Base-by-base conservation (phyloP, 2,888 invertebrate species). In the Palloptera scutellata region DNA sequence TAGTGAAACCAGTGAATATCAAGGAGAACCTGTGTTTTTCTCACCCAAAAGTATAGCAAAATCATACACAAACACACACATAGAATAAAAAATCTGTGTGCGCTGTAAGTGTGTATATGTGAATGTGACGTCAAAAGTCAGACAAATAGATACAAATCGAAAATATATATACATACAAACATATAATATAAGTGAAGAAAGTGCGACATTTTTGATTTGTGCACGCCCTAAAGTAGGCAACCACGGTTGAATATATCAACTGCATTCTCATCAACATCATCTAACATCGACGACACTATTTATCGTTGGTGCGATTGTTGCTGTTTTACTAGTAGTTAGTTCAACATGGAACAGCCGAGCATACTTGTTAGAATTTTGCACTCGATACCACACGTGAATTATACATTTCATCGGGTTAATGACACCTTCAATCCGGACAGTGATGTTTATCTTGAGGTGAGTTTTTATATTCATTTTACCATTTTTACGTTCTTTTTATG, bases 381-480 rank as follows among this genome's bases (percentile, higher is more conserved):
- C 87, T 88, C 90, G 81, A 88, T 96, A 87, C 96, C 96, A 77
- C 96, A 96, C 87, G 89, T 96, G 86, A 95, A 96, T 86, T 93
- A 95, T 82, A 92, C 93, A 79, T 91, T 96, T 83, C 92, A 93
- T 83, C 89, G 90, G 80, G 94, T 96, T 86, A 95, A 96, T 87
- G 92, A 92, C 84, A 94, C 95, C 76, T 97, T 97, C 87, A 92
- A 94, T 84, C 95, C 95, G 69, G 90, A 92, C 81, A 94, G 94
- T 79, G 91, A 93, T 79, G 90, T 93, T 79, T 97, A 97, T 87
- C 88, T 94, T 77, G 96, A 97, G 92, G 94, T 94, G 85, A 86
- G 87, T 80, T 67, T 66, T 66, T 66, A 48, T 42, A 11, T 54
- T 15, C 4, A 53, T 45, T 53, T 53, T 15, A 17, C 41, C 19